These are phyloP conservation scores for Micrastur ruficollis DNA, from an alignment of 2,797 vertebrate genomes.

Conservation along the genomic window DNA sequence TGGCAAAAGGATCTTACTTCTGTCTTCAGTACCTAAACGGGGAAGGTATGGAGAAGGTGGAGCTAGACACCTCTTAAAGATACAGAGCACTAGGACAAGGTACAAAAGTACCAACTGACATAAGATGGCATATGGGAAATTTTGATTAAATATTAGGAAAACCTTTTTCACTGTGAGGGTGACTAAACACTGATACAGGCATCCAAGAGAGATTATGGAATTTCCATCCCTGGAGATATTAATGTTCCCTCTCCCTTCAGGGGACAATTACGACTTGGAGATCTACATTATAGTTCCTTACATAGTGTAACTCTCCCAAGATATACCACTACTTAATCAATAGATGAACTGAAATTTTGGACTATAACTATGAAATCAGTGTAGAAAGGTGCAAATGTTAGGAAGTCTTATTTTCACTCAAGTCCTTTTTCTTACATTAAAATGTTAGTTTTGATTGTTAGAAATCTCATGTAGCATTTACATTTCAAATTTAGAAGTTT, in stretches of 20 bases:
- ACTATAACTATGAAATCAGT: background rate
- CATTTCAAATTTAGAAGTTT: background rate
- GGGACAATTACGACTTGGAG: background rate
- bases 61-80: background rate
- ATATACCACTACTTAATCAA: background rate
- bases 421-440: background rate
- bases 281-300: background rate
- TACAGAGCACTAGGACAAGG: background rate
- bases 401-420: background rate
- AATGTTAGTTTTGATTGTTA: background rate
- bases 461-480: background rate
- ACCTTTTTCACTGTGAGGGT: background rate
- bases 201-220: background rate
- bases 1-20: background rate
- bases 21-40: background rate
- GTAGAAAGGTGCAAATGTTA: background rate
- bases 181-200: background rate
- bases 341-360: background rate
- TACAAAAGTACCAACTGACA: background rate
- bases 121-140: background rate
- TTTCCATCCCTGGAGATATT: background rate
- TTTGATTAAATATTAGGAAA: background rate
- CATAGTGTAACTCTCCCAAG: background rate
- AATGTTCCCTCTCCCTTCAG: background rate
- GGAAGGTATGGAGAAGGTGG: background rate